Evolutionary conservation across 2,113 vertebrate genomes (phyloP).

Genomic region (Rhynchomys soricoides): DNA sequence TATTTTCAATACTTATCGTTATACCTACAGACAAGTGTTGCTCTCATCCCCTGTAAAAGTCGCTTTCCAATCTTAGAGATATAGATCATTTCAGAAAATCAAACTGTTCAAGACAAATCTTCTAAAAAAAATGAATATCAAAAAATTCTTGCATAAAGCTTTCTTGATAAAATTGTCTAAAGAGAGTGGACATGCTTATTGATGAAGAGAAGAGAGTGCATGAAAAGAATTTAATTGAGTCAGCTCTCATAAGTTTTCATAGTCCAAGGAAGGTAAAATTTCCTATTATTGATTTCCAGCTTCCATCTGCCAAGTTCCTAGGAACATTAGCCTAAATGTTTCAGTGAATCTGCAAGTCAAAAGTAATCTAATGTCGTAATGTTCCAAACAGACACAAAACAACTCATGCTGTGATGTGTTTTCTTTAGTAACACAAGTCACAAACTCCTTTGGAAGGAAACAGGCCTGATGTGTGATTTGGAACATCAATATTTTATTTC

Average conservation of each 20-base stretch:
- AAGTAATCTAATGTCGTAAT: constrained; percentile 57
- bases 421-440: constrained; percentile 61
- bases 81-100: background rate
- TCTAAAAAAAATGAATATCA: background rate
- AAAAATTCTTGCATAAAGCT: background rate
- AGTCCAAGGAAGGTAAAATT: background rate
- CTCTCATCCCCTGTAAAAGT: background rate
- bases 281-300: background rate
- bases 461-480: constrained; percentile 71
- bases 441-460: constrained; percentile 69
- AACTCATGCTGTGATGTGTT: constrained; percentile 63
- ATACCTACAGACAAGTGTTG: background rate
- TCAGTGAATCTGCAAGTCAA: background rate
- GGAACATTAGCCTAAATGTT: background rate
- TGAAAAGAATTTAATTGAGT: background rate
- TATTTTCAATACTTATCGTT: background rate
- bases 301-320: background rate
- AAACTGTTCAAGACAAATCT: background rate
- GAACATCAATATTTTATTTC: constrained; percentile 83
- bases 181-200: background rate
- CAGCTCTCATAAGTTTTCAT: background rate
- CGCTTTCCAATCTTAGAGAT: background rate
- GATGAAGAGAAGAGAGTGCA: background rate
- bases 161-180: background rate
- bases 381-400: constrained; percentile 57